phyloP scores from a whole-genome alignment of 2,888 invertebrate genomes.

The Melanophora roralis region DNA sequence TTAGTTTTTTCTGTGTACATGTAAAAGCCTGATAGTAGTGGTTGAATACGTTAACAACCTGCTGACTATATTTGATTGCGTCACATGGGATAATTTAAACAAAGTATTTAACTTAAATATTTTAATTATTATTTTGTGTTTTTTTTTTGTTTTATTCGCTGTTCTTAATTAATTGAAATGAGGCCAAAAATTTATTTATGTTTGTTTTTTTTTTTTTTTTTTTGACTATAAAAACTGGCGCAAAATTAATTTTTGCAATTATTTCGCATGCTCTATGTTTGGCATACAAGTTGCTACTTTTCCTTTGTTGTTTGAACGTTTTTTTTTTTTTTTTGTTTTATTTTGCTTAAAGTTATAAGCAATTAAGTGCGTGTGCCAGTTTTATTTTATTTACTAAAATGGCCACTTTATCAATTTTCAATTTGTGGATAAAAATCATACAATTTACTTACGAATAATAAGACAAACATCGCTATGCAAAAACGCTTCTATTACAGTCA shows the following conservation, averaged over 20 bases:
- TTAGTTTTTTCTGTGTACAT: too few species aligned
- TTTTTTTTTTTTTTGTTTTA: too few species aligned
- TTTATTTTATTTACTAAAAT: conserved; percentile 44
- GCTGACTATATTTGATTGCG: conserved; percentile 39
- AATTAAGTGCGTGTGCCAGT: conserved; percentile 31
- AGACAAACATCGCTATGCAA: conserved; percentile 11
- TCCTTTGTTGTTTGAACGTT: background rate
- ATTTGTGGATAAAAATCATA: conserved; percentile 38
- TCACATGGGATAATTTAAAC: conserved; percentile 31
- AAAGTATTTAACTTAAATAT: conserved; percentile 20
- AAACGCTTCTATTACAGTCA: conserved; percentile 7
- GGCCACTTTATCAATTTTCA: conserved; percentile 50
- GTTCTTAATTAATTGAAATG: conserved; percentile 67
- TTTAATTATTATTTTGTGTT: conserved; percentile 7
- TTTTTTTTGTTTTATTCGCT: conserved; percentile 42
- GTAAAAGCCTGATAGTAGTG: conserved; percentile 31
- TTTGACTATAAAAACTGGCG: conserved; percentile 30
- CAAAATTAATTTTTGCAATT: conserved; percentile 53
- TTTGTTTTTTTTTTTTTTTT: conserved; percentile 25
- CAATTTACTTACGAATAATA: background rate
- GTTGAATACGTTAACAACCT: conserved; percentile 42
- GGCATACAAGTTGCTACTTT: background rate
- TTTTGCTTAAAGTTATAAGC: background rate
- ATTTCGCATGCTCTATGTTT: conserved; percentile 19
- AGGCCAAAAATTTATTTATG: conserved; percentile 63